phyloP scores from a whole-genome alignment of 2,888 invertebrate genomes.

The Drosophila neotestacea region DNA sequence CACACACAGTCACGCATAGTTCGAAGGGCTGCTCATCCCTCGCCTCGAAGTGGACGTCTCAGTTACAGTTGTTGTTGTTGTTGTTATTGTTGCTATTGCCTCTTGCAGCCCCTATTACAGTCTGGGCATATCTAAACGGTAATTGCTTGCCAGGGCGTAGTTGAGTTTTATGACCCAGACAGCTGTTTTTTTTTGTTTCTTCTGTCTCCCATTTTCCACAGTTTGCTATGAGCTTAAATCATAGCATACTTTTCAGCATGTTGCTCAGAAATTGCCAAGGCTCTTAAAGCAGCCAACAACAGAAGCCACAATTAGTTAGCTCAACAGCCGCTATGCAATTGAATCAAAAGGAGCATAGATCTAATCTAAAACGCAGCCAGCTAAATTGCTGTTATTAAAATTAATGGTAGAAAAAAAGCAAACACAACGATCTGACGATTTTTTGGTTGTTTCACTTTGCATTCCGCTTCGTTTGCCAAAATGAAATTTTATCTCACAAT shows the following conservation, averaged over 20 bases:
- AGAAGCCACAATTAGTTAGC: slow-evolving; percentile 54
- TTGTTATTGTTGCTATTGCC: slow-evolving; percentile 25
- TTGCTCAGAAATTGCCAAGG: slow-evolving; percentile 16
- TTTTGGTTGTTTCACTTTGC: slow-evolving; percentile 11
- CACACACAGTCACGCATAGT: slow-evolving; percentile 54
- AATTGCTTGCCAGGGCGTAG: slow-evolving; percentile 73
- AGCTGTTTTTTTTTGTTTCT: slow-evolving; percentile 53
- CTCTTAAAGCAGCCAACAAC: slow-evolving; percentile 19
- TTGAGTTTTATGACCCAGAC: slow-evolving; percentile 73
- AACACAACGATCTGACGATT: slow-evolving; percentile 4
- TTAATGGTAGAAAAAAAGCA: slow-evolving; percentile 30
- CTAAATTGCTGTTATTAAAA: slow-evolving; percentile 60
- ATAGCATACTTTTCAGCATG: slow-evolving; percentile 54
- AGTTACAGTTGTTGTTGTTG: slow-evolving; percentile 50
- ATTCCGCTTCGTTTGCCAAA: slow-evolving; percentile 1
- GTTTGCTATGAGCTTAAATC: slow-evolving; percentile 45
- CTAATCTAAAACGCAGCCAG: slow-evolving; percentile 42
- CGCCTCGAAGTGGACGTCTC: slow-evolving; percentile 64
- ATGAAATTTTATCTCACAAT: slow-evolving; percentile 41
- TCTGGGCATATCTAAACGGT: slow-evolving; percentile 66
- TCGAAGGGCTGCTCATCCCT: slow-evolving; percentile 31
- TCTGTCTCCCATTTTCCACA: background rate
- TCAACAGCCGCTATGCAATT: slow-evolving; percentile 38
- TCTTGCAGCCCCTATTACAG: slow-evolving; percentile 24
- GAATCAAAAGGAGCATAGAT: slow-evolving; percentile 52